Base-by-base conservation (phyloP, 2,113 vertebrate species). In the Struthidea cinerea region DNA sequence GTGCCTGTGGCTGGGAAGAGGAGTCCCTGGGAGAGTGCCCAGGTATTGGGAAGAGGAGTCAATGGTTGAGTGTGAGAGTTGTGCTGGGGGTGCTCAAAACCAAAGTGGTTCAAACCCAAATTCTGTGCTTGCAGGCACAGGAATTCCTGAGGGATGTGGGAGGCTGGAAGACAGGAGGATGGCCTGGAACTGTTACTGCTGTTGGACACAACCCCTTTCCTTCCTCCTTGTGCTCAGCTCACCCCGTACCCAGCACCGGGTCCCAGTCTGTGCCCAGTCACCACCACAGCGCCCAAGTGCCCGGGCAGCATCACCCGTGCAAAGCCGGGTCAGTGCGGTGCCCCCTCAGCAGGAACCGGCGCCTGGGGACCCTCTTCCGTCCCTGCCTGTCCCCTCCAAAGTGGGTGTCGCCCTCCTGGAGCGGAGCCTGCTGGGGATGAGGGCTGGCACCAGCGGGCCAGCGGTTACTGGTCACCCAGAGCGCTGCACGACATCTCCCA, bases 391-490 rank as follows among this genome's bases (percentile, higher is more conserved):
- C 32, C 76, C 41, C 42, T 30, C 27, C 41, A 10, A 27, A 24
- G 3, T 0, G 2, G 44, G 64, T 4, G n/a, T 11, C 41, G 37
- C 50, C 67, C 17, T 16, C 27, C 57, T 42, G 44, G 59, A 56
- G 21, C 4, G 0, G 42, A 39, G 4, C 2, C 6, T 71, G 69
- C 18, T 67, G 70, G 1, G 4, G 17, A 22, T 24, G 61, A n/a
- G 41, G 82, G 69, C 24, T 12, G 41, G 50, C 83, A 64, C 0
- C 0, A 53, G 42, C 0, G 0, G 47, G 18, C 70, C 52, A 21
- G 50, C 5, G 5, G 56, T 21, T 17, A 11, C 20, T 11, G 65
- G 17, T 37, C 57, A 71, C 32, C 35, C 71, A 76, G 17, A 75
- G 44, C 5, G 2, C 65, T 67, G 39, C 42, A 57, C 22, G 23